Evolutionary conservation across 2,888 invertebrate genomes (phyloP).

Genomic region (Eremobia ochroleuca): DNA sequence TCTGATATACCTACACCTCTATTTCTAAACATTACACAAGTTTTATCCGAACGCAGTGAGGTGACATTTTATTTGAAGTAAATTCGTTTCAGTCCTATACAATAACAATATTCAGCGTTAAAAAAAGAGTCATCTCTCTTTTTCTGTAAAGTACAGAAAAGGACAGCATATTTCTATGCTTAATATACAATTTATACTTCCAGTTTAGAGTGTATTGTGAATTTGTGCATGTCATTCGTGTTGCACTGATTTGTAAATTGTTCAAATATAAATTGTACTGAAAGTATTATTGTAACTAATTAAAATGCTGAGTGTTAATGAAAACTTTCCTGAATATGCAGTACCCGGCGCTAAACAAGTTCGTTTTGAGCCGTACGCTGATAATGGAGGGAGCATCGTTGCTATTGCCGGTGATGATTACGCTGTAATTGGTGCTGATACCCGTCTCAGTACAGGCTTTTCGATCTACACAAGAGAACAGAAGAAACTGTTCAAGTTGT

Average conservation of each 20-base stretch:
- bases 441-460: constrained; percentile 97
- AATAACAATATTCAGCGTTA: neutral
- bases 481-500: constrained; percentile 96
- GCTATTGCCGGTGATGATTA: constrained; percentile 99
- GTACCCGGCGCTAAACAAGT: constrained; percentile 89
- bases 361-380: constrained; percentile 89
- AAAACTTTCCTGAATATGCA: constrained; percentile 87
- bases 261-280: constrained; percentile 1
- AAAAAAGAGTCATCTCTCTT: neutral
- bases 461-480: constrained; percentile 97
- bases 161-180: constrained; percentile 21
- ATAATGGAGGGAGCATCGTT: constrained; percentile 95
- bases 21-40: neutral
- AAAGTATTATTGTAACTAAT: constrained; percentile 40
- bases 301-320: constrained; percentile 82
- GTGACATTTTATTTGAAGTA: constrained; percentile 31
- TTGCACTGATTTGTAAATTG: constrained; percentile 28
- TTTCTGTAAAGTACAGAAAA: neutral
- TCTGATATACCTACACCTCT: neutral
- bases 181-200: too few relatives aligned
- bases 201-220: constrained; percentile 11
- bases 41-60: constrained; percentile 26
- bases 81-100: neutral
- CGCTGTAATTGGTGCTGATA: constrained; percentile 98
- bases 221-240: constrained; percentile 82